Base-by-base conservation (phyloP, 2,113 vertebrate genomes). In the Megaceryle torquata region DNA sequence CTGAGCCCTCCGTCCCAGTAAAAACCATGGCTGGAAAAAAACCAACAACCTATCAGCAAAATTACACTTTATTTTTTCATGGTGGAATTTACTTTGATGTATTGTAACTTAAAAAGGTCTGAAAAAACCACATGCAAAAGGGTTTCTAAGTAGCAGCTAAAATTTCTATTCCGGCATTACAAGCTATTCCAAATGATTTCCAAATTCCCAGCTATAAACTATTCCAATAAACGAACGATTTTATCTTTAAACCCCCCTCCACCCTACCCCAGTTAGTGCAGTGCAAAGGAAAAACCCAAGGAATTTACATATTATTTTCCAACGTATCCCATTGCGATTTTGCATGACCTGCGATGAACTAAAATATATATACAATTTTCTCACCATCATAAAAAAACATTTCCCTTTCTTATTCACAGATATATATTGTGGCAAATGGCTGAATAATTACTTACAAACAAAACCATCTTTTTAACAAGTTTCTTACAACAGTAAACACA, bases 41-140 rank as follows among this genome's bases (percentile, higher is more conserved):
- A 29, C 8, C 59, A 97, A 95, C 97, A 93, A 97, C 85, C 97
- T 98, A 97, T 97, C 91, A 97, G 98, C 96, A 97, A 98, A 98
- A 97, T 95, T 98, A 98, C 98, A 98, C 95, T 96, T 97, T 94
- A 67, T 87, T 96, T 86, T 89, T 74, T 68, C 39, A 10, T 50
- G 46, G 80, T 96, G 97, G 97, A 93, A 89, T 90, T 88, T 96
- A 81, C 26, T 97, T 95, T 71, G 70, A 97, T 93, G 96, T 97
- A 97, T 88, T 86, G 98, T 98, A 97, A 98, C 97, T 97, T 96
- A 97, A 97, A 97, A 98, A 95, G 96, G 96, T 93, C 97, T 97
- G 97, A 96, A 89, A 87, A 96, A 98, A 98, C 97, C 91, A 97
- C 98, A 98, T 98, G 98, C 98, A 98, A 76, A 96, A 95, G 97